phyloP scores from a whole-genome alignment of 2,888 invertebrate species.

The Xestobium rufovillosum region DNA sequence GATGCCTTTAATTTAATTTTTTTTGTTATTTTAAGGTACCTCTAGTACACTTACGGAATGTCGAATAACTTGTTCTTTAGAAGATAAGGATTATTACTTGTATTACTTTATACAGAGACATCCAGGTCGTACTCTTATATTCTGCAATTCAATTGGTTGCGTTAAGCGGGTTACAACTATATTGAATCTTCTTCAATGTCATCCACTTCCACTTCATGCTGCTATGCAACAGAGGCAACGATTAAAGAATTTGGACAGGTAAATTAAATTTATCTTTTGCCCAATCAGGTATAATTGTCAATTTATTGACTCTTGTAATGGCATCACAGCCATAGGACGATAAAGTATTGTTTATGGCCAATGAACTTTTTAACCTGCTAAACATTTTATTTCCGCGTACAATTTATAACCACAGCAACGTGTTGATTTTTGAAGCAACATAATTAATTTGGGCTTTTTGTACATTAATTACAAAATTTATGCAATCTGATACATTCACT shows the following conservation, averaged over 20 bases:
- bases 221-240: slow-evolving; percentile 92
- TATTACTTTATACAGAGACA: slow-evolving; percentile 83
- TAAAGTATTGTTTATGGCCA: no score
- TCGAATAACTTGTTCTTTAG: slow-evolving; percentile 66
- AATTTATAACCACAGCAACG: no score
- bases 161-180: slow-evolving; percentile 67
- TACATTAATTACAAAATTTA: no score
- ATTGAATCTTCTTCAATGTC: slow-evolving; percentile 59
- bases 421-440: no score
- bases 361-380: no score
- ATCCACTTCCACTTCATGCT: slow-evolving; percentile 73
- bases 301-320: no score
- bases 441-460: no score
- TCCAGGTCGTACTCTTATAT: slow-evolving; percentile 86
- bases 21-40: slow-evolving; percentile 69
- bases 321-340: no score
- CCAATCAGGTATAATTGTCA: no score
- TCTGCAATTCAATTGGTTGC: slow-evolving; percentile 90
- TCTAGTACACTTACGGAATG: slow-evolving; percentile 80
- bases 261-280: slow-evolving; percentile 15
- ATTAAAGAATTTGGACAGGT: slow-evolving; percentile 86
- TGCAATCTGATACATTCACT: no score
- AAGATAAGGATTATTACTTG: slow-evolving; percentile 85
- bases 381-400: no score
- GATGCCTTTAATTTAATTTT: no score